Base-by-base conservation (phyloP, 2,113 vertebrate species). In the Jacana jacana region DNA sequence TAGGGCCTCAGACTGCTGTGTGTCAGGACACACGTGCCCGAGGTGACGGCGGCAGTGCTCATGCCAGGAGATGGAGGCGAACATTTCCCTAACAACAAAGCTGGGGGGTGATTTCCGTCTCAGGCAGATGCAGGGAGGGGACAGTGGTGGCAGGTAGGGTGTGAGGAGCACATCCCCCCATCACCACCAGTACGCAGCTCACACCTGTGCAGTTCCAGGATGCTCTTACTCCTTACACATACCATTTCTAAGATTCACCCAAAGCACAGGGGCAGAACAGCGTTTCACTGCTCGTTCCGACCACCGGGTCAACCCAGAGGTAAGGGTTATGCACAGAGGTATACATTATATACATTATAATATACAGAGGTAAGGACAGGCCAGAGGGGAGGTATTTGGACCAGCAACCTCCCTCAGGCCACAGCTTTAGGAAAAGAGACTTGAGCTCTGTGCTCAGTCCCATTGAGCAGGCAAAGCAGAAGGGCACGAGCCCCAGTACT, bases 401-500 rank as follows among this genome's bases (percentile, higher is more conserved):
- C 25, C 64, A 63, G 39, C 14, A 35, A 3, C 25, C 17, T 58
- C 88, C 51, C 11, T 9, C 46, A 31, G 52, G 17, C 14, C 11
- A 11, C 48, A 37, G 64, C 72, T 81, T n/a, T 17, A 3, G 39
- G 44, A 9, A 5, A 19, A 28, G 28, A 17, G 79, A 17, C 22
- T 3, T 5, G 61, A 78, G 84, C 79, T 63, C 27, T 17, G 63
- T 1, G 60, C 65, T 7, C 25, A 30, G 44, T 12, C 71, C 35
- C 66, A 35, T 14, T 7, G 28, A 14, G 7, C 11, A 79, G 91
- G 96, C 92, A 78, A 51, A 75, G 93, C 7, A 2, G 57, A 70
- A 78, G 40, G 48, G 35, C n/a, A 11, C 0, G 1, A 49, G 54
- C 8, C 24, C 69, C 4, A 7, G 4, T 0, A 28, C 30, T 13